Conservation (phyloP, 2,113 vertebrate species). For the Xiphophorus couchianus region DNA sequence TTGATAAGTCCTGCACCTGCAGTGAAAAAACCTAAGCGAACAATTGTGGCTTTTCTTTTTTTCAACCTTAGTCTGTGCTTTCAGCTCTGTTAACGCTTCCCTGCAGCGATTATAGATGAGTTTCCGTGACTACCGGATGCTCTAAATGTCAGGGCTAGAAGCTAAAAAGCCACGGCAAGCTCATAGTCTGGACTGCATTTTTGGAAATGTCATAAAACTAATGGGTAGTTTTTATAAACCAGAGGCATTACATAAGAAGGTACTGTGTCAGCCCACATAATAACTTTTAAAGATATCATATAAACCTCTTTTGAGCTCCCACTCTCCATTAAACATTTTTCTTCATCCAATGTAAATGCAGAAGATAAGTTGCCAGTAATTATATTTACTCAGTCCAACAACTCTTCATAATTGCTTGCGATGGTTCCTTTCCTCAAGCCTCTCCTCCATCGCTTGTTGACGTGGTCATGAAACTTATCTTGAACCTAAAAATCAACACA, state of each 20-base stretch:
- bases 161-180: conserved; percentile 50
- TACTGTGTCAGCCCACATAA: not conserved
- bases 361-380: too few species aligned
- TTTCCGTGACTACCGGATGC: conserved; percentile 33
- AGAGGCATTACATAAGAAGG: not conserved
- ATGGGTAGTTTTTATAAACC: conserved; percentile 13
- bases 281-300: too few species aligned
- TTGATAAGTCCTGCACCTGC: not conserved
- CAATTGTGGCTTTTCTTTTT: conserved; percentile 14
- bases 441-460: too few species aligned
- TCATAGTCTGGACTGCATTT: conserved; percentile 9
- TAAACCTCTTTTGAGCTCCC: not conserved
- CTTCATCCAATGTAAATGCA: not conserved
- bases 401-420: too few species aligned
- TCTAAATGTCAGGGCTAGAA: conserved; percentile 69
- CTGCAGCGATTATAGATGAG: conserved; percentile 26
- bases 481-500: too few species aligned
- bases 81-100: conserved; percentile 46
- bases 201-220: conserved; percentile 56
- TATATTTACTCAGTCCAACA: too few species aligned
- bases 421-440: too few species aligned
- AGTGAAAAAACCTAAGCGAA: conserved; percentile 15
- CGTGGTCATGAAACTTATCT: too few species aligned
- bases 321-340: not conserved
- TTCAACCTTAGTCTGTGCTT: conserved; percentile 2